Conservation (phyloP, 92 coral and sea anemone genomes). For the Plumapathes pennacea region DNA sequence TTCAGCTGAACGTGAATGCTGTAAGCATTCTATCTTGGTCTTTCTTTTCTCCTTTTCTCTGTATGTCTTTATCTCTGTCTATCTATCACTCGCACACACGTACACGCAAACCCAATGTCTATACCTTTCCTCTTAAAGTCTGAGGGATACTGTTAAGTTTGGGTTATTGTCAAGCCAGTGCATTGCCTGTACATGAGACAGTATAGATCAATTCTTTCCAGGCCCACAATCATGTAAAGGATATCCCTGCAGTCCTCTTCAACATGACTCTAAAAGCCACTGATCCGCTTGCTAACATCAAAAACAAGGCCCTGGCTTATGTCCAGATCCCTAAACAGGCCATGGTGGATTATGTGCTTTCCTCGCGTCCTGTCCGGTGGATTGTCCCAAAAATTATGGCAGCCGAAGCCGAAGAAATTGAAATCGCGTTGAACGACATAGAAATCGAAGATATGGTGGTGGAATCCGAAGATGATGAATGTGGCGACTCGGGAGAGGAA, state of each 20-base stretch:
- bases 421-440: conserved; percentile 81
- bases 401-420: conserved; percentile 82
- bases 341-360: conserved; percentile 83
- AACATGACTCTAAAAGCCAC: conserved; percentile 59
- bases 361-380: conserved; percentile 93
- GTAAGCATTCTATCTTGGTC: no score
- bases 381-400: conserved; percentile 82
- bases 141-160: no score
- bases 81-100: no score
- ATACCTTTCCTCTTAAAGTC: no score
- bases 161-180: no score
- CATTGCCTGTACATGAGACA: no score
- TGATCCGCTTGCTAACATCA: conserved; percentile 65
- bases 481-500: no score
- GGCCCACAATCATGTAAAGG: conserved; percentile 81
- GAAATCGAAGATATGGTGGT: no score
- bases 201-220: conserved; percentile 20
- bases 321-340: conserved; percentile 81
- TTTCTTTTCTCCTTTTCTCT: no score
- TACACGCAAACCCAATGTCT: no score
- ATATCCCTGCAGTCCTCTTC: conserved; percentile 87
- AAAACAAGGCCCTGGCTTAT: conserved; percentile 60
- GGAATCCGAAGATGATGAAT: no score
- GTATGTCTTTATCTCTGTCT: no score
- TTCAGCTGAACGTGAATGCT: conserved; percentile 67